Evolutionary conservation across 2,797 vertebrate species (phyloP), one percentile per base, ranked within the genome.

Genomic region (Danio tinwini): DNA sequence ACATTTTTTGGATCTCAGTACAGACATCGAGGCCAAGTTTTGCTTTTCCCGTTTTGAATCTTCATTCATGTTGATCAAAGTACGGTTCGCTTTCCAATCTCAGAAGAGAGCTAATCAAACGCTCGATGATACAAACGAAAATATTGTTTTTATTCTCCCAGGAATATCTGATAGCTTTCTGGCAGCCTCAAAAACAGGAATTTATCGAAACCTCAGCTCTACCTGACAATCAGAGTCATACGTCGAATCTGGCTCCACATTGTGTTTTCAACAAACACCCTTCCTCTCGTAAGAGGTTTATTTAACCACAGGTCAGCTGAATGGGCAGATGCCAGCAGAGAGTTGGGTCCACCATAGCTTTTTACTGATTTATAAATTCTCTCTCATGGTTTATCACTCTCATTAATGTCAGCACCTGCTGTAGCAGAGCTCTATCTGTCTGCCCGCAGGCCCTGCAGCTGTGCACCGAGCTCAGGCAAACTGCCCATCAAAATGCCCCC

Each of bases 381-480:
- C 59, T 80, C 70, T 77, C 61, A 67, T 80, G 72, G 77, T 86
- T 86, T 83, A 84, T 86, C 83, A 74, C 81, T 71, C 68, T 84
- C 63, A 74, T 85, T 85, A 83, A 75, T 84, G 83, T 79, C 67
- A 76, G 67, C 78, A 73, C 64, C 74, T 76, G 81, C 77, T 80
- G 76, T 71, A 58, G 64, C 70, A 16, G 52, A 49, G 50, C 42
- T 80, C 78, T 80, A 45, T 73, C 78, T 80, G 78, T 73, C 69
- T 73, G 78, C 69, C 78, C 69, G 69, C 49, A 56, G 69, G 69
- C 71, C 44, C 45, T 76, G 44, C 82, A 75, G 74, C 78, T 71
- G 56, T 69, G 78, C 68, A 65, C n/a, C 29, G 40, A 37, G 19
- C 50, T 76, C 67, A 55, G 55, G 39, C 82, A 77, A 49, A 21